Evolutionary conservation across 2,888 invertebrate genomes (phyloP), one percentile per base, ranked within the genome.

Genomic region (Catonia carolina): DNA sequence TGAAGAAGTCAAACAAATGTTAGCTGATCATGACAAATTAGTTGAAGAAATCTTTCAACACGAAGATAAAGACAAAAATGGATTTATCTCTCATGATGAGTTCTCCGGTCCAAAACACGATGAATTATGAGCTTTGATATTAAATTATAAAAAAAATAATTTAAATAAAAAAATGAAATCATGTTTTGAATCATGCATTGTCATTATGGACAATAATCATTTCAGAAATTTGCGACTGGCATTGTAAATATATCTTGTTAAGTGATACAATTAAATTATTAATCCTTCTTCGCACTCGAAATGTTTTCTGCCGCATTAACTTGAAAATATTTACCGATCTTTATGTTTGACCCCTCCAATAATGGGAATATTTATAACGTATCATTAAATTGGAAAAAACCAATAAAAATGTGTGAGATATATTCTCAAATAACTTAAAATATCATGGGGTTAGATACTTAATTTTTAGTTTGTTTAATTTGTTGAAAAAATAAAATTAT

Each of bases 101-200:
- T 97, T 97, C 78, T 93, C 92, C 22, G 96, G 95, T 2, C 95
- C 96, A 14, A 96, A 97, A 72, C 96, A 96, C 74, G 97, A 97
- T 73, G 97, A 96, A 75, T 85, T 97, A 72, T 96, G 58, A 58
- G 37, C 58, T 22, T 45, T 2, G 22, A 14, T 27, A 23, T 14
- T n/a, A n/a, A n/a, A 27, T 8, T 27, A 6, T 27, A 41, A 2
- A 22, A 22, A 47, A 8, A 23, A 10, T 47, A 47, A 5, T 35
- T 18, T 47, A 2, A 5, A 6, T 18, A 36, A 35, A 17, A 37
- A 12, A 36, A n/a, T 12, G 15, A 27, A 12, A 14, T 50, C 7
- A 41, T 2, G 7, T 10, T 27, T 27, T 27, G 10, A 14, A 41
- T 17, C 8, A 53, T 10, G 22, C 5, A 41, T 18, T n/a, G 2